Evolutionary conservation across 1,140 invertebrate genomes (phyloP).

Genomic region (Globodera rostochiensis): DNA sequence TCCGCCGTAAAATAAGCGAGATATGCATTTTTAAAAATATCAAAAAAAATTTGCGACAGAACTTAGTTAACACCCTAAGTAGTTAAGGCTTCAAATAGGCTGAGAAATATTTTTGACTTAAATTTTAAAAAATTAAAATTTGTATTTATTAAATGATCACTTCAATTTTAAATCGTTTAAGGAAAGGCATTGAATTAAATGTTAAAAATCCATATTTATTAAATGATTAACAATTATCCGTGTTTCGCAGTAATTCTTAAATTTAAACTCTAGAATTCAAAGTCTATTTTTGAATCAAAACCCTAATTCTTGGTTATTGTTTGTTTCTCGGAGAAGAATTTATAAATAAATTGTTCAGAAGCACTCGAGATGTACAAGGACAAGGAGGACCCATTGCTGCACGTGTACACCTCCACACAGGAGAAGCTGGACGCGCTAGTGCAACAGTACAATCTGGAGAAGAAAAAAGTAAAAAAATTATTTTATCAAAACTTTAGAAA

Average conservation of each 20-base stretch:
- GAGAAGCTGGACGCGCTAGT: constrained; percentile 78
- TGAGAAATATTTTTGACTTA: constrained; percentile 12
- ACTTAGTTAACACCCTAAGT: too few species aligned
- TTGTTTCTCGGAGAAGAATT: not conserved
- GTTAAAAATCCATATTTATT: constrained; percentile 3
- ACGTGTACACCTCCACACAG: constrained; percentile 77
- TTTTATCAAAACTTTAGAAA: not conserved
- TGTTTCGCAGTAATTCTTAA: too few species aligned
- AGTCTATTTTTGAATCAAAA: too few species aligned
- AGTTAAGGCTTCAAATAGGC: not conserved
- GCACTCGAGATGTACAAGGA: constrained; percentile 76
- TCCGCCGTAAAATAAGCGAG: too few species aligned
- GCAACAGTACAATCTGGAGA: constrained; percentile 74
- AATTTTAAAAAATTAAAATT: not conserved
- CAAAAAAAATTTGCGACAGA: too few species aligned
- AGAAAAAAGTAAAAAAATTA: constrained; percentile 71
- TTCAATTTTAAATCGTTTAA: too few species aligned
- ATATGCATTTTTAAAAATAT: too few species aligned
- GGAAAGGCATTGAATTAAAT: not conserved
- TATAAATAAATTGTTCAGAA: constrained; percentile 45
- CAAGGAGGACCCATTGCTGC: constrained; percentile 74
- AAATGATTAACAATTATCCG: too few species aligned
- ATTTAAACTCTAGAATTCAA: too few species aligned
- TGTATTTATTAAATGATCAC: too few species aligned
- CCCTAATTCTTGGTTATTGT: too few species aligned